phyloP scores from a whole-genome alignment of 2,888 invertebrate species.

The Drosophila colorata region DNA sequence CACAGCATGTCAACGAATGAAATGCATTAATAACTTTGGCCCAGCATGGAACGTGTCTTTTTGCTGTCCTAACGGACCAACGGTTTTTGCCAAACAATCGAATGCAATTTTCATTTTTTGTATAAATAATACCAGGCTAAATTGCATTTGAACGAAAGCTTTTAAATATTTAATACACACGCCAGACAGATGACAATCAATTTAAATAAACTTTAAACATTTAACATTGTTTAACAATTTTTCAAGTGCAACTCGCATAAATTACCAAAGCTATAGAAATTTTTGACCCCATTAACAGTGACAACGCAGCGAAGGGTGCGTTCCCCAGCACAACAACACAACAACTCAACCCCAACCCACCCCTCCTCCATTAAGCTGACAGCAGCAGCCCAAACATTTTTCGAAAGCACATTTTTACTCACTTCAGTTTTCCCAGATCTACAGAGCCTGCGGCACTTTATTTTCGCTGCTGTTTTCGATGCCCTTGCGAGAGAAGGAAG shows the following conservation, averaged over 20 bases:
- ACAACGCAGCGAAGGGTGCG: constrained; percentile 45
- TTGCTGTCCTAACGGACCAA: constrained; percentile 17
- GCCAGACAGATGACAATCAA: constrained; percentile 44
- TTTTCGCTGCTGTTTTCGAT: constrained; percentile 23
- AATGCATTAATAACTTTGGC: constrained; percentile 35
- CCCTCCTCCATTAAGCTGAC: constrained; percentile 39
- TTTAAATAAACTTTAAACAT: constrained; percentile 54
- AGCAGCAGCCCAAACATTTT: constrained; percentile 55
- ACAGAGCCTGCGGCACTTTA: constrained; percentile 35
- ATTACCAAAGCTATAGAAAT: constrained; percentile 42
- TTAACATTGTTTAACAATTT: constrained; percentile 35
- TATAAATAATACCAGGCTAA: constrained; percentile 26
- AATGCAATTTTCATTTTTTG: constrained; percentile 44
- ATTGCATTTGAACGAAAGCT: constrained; percentile 32
- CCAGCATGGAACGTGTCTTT: constrained; percentile 40
- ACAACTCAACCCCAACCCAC: neutral
- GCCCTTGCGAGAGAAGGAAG: neutral
- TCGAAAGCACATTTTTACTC: constrained; percentile 59
- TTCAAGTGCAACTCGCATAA: constrained; percentile 57
- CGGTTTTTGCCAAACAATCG: constrained; percentile 25
- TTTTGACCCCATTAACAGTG: constrained; percentile 66
- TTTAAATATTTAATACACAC: constrained; percentile 41
- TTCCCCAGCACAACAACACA: neutral
- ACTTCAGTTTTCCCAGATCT: constrained; percentile 53
- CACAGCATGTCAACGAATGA: constrained; percentile 30